A percentile compares a stretch with the other conserved stretches of the same genome.
Conservation (phyloP, 2,888 invertebrate genomes). For the Agrilus mali region DNA sequence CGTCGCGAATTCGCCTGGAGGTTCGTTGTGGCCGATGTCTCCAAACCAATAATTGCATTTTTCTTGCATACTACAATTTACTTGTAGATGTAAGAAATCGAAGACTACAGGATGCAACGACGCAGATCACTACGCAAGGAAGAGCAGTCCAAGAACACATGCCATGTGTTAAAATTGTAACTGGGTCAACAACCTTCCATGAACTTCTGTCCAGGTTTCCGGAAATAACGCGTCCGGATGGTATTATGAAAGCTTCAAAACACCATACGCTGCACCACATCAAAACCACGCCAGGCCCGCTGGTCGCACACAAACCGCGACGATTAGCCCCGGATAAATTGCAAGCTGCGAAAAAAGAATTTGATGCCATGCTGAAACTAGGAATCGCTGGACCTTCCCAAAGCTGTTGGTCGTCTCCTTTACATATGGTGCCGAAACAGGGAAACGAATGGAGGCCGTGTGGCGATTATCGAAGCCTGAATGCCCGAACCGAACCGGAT, state of each 20-base stretch:
- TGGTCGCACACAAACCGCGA: too few species aligned
- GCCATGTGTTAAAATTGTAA: too few species aligned
- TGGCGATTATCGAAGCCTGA: slow-evolving; percentile 27
- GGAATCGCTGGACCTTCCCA: slow-evolving; percentile 19
- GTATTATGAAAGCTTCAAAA: not conserved
- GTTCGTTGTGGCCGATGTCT: too few species aligned
- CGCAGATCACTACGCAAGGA: too few species aligned
- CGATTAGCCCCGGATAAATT: slow-evolving; percentile 19
- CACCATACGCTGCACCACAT: slow-evolving; percentile 11
- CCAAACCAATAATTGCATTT: too few species aligned
- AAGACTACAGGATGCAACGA: too few species aligned
- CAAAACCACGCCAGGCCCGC: too few species aligned
- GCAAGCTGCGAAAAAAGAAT: slow-evolving; percentile 19
- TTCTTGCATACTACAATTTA: too few species aligned
- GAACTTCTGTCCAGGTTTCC: slow-evolving; percentile 1
- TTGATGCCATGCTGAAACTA: slow-evolving; percentile 17
- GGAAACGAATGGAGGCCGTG: slow-evolving; percentile 23
- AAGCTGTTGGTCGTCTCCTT: slow-evolving; percentile 22
- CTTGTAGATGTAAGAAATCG: too few species aligned
- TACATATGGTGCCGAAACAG: slow-evolving; percentile 20
- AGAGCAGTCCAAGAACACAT: too few species aligned
- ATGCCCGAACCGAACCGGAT: slow-evolving; percentile 11
- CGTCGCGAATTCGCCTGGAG: too few species aligned
- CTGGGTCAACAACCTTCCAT: too few species aligned
- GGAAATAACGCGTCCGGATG: slow-evolving; percentile 1